phyloP scores from a whole-genome alignment of 2,797 vertebrate genomes.

The Tadarida brasiliensis region DNA sequence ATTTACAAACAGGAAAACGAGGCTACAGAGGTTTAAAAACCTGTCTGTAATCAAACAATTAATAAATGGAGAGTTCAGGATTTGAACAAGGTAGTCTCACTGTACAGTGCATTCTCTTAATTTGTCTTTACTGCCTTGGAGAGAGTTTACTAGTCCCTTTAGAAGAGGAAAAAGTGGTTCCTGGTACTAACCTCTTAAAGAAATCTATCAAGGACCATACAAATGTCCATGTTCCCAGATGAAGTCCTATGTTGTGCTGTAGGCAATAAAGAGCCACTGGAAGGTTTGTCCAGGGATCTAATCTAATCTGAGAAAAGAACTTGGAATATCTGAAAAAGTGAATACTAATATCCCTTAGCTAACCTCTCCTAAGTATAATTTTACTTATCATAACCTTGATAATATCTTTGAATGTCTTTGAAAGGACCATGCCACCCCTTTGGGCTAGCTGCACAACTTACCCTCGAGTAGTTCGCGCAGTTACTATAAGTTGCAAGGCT shows the following conservation, averaged over 20 bases:
- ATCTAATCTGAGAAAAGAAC: background rate
- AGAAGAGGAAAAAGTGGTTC: background rate
- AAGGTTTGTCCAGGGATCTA: background rate
- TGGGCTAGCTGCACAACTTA: slow-evolving; percentile 81
- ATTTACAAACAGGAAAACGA: background rate
- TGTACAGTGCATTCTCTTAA: background rate
- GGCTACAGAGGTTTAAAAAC: background rate
- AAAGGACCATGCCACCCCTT: background rate
- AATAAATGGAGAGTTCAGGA: background rate
- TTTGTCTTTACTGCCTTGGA: background rate
- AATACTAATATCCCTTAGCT: background rate
- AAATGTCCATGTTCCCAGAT: background rate
- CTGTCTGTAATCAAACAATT: background rate
- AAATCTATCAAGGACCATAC: background rate
- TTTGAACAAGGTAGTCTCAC: background rate
- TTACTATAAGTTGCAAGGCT: slow-evolving; percentile 95
- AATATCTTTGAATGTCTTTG: background rate
- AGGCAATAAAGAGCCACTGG: background rate
- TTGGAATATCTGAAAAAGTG: slow-evolving; percentile 1
- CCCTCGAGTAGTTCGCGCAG: slow-evolving; percentile 93
- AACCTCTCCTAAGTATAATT: background rate
- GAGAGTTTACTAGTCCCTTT: background rate
- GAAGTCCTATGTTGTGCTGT: background rate
- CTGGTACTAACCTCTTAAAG: slow-evolving; percentile 34
- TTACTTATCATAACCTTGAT: background rate